Conservation (phyloP, 2,113 vertebrate species). For the Gallinago undulata region DNA sequence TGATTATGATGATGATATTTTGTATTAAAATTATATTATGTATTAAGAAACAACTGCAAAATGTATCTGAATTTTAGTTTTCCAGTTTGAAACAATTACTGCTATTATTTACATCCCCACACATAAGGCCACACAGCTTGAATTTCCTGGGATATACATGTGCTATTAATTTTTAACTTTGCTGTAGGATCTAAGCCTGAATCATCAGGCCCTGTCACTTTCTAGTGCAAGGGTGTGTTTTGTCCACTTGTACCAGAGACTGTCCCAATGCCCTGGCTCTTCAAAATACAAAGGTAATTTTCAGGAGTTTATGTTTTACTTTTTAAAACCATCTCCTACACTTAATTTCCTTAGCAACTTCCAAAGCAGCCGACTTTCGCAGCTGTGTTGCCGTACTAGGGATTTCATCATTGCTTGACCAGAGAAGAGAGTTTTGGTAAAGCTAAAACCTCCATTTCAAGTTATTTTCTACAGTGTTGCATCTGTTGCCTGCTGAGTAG, state of each 20-base stretch:
- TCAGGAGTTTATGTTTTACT: slow-evolving; percentile 34
- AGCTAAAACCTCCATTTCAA: not conserved
- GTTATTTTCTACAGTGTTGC: slow-evolving; percentile 9
- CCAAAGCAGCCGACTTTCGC: slow-evolving; percentile 1
- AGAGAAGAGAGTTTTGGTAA: not conserved
- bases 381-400: not conserved
- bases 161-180: slow-evolving; percentile 10
- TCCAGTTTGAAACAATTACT: slow-evolving; percentile 16
- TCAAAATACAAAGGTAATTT: slow-evolving; percentile 29
- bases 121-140: slow-evolving; percentile 19
- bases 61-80: not conserved
- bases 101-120: not conserved
- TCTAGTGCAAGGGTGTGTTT: not conserved
- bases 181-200: not conserved
- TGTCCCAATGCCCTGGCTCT: not conserved
- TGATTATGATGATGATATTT: not conserved
- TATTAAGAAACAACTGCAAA: not conserved
- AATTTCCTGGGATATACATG: slow-evolving; percentile 8
- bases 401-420: slow-evolving; percentile 9
- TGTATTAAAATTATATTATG: not conserved
- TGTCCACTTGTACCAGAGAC: not conserved
- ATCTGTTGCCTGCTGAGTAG: not conserved
- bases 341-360: slow-evolving; percentile 37
- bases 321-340: slow-evolving; percentile 3
- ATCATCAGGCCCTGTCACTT: not conserved